Conservation (phyloP, 2,797 vertebrate genomes). For the Crocidura indochinensis region DNA sequence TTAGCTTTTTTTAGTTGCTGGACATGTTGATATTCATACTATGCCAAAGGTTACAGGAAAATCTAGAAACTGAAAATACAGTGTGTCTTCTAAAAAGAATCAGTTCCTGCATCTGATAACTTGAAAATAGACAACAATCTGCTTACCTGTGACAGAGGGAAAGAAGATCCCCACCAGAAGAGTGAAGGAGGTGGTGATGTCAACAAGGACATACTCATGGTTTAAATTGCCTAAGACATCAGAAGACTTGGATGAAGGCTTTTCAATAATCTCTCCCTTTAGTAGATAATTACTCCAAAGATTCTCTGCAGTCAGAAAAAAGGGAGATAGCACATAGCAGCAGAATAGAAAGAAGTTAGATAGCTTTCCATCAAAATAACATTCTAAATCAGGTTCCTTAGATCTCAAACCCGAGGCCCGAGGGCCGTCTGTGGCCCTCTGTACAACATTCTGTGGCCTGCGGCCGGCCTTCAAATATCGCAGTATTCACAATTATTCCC, state of each 20-base stretch:
- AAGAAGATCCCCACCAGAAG: conserved; percentile 97
- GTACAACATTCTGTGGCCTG: too few species aligned
- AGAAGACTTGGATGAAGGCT: conserved; percentile 88
- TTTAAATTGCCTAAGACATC: conserved; percentile 86
- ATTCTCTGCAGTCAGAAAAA: conserved; percentile 90
- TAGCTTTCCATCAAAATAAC: neutral
- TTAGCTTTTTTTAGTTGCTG: conserved; percentile 29
- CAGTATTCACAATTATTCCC: too few species aligned
- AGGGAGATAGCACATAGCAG: neutral
- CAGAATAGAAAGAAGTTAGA: conserved; percentile 26
- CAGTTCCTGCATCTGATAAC: neutral
- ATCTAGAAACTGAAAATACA: conserved; percentile 44
- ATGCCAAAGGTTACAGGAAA: conserved; percentile 40
- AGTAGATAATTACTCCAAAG: conserved; percentile 94
- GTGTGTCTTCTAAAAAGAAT: conserved; percentile 57
- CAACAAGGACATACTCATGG: conserved; percentile 92
- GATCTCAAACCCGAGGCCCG: too few species aligned
- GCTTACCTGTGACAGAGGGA: conserved; percentile 95
- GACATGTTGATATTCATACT: conserved; percentile 25
- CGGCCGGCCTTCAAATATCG: too few species aligned
- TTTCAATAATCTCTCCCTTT: conserved; percentile 95
- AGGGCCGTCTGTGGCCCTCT: too few species aligned
- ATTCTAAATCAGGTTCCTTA: conserved; percentile 49
- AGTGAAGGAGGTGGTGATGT: conserved; percentile 96
- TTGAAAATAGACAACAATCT: conserved; percentile 16